Evolutionary conservation across 1,140 invertebrate genomes (phyloP).

Genomic region (Lasioglossum baleicum): DNA sequence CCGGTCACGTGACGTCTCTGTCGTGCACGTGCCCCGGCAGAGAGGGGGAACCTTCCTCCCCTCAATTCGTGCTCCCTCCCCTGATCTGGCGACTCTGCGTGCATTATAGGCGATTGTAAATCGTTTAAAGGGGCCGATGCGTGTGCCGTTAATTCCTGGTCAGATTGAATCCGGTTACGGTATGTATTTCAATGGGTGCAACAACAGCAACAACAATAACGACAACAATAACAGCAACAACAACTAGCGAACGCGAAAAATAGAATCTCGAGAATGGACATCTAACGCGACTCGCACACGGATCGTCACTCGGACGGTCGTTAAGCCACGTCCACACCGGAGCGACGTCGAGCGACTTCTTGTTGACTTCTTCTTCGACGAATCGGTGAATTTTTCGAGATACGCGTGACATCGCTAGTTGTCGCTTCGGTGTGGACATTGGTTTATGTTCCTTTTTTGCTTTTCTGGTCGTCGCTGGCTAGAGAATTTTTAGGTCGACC

Average conservation of each 20-base stretch:
- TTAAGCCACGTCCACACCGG: too few species aligned
- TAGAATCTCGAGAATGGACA: neutral
- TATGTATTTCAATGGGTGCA: neutral
- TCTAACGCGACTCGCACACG: neutral
- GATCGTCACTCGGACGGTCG: neutral
- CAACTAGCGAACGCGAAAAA: slow-evolving; percentile 12
- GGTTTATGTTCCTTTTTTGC: too few species aligned
- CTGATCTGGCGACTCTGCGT: too few species aligned
- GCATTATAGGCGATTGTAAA: neutral
- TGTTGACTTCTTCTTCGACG: too few species aligned
- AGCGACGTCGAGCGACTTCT: too few species aligned
- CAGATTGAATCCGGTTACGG: neutral
- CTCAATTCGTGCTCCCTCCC: too few species aligned
- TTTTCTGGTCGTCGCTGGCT: neutral
- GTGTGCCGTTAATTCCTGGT: neutral
- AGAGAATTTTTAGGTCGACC: neutral
- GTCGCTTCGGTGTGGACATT: too few species aligned
- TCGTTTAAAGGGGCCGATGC: neutral
- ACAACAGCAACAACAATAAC: neutral
- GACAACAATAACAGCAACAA: neutral
- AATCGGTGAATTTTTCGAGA: too few species aligned
- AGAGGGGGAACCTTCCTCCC: too few species aligned
- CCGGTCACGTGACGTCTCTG: too few species aligned
- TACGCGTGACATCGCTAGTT: too few species aligned
- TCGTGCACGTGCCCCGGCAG: too few species aligned